Evolutionary conservation across 2,113 vertebrate genomes (phyloP).

Genomic region (Sminthopsis crassicaudata): DNA sequence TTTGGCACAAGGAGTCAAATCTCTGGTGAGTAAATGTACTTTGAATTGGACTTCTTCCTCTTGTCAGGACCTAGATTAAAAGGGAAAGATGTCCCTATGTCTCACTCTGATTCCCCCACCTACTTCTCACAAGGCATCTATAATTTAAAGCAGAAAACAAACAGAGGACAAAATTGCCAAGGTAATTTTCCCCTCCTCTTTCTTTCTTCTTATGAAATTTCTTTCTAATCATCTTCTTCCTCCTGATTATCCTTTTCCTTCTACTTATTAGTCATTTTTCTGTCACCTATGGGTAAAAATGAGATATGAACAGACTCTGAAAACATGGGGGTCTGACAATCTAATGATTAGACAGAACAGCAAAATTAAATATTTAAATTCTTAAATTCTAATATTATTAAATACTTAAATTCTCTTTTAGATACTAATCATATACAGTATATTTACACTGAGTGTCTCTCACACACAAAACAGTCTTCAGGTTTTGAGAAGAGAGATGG

Average conservation of each 20-base stretch:
- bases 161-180: background rate
- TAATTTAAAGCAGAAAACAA: background rate
- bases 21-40: background rate
- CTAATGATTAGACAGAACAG: background rate
- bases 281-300: background rate
- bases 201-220: background rate
- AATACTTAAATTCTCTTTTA: background rate
- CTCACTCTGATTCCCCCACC: background rate
- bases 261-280: background rate
- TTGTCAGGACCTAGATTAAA: background rate
- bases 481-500: too few relatives aligned
- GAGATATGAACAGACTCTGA: background rate
- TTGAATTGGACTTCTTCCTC: background rate
- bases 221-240: background rate
- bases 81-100: background rate
- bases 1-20: background rate
- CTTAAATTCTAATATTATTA: too few relatives aligned
- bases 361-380: background rate
- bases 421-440: background rate
- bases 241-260: background rate
- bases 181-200: background rate
- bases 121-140: background rate
- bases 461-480: background rate
- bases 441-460: background rate
- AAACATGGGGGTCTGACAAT: background rate